Evolutionary conservation across 2,797 vertebrate species (phyloP).

Genomic region (Potorous gilbertii): DNA sequence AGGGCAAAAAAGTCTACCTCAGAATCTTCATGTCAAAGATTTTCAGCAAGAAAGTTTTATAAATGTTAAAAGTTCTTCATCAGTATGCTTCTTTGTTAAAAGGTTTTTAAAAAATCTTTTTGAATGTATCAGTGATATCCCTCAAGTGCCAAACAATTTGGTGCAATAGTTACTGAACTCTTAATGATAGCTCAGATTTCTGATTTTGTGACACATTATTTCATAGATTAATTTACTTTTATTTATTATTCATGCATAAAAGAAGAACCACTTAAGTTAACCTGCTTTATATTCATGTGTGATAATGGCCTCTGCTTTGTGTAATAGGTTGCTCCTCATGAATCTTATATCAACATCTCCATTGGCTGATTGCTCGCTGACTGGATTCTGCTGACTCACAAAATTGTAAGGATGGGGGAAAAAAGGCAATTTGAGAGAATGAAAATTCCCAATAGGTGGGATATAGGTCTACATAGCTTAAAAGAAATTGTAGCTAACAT

Average conservation of each 20-base stretch:
- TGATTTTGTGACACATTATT: neutral
- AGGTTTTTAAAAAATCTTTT: neutral
- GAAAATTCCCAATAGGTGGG: constrained; percentile 8
- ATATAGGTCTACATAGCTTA: neutral
- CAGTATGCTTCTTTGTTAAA: neutral
- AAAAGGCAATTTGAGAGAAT: constrained; percentile 13
- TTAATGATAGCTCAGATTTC: neutral
- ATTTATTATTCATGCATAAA: constrained; percentile 6
- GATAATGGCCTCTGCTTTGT: neutral
- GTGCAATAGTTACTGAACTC: neutral
- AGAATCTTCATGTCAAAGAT: constrained; percentile 33
- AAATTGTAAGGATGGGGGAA: neutral
- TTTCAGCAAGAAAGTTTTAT: neutral
- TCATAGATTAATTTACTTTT: neutral
- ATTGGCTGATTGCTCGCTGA: neutral
- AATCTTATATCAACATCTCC: neutral
- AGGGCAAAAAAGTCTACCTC: constrained; percentile 27
- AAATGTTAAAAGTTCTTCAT: neutral
- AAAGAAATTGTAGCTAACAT: constrained; percentile 10
- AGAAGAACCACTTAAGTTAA: neutral
- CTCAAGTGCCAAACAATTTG: neutral
- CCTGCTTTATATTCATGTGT: neutral
- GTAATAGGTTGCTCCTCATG: neutral
- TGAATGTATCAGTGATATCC: neutral
- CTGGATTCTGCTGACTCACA: constrained; percentile 5